Percentiles rank a stretch among this genome's conserved stretches.
These are phyloP conservation scores for Botia almorhae DNA, from an alignment of 2,797 vertebrate genomes.

Conservation along the genomic window DNA sequence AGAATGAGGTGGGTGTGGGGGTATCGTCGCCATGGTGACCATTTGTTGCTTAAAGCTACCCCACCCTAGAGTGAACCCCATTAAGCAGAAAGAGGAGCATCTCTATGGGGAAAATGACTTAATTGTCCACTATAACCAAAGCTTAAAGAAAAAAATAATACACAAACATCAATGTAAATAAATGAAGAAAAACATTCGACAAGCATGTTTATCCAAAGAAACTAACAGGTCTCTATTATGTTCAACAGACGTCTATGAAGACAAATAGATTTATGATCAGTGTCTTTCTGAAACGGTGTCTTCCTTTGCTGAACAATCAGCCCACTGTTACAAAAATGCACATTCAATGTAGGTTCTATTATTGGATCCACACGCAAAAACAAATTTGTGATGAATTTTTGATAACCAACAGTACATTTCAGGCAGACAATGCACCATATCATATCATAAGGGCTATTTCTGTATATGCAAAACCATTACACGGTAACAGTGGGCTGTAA, in stretches of 20 bases:
- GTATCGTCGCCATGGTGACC: constrained; percentile 47
- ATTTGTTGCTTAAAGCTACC: constrained; percentile 42
- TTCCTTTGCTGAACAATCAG: background rate
- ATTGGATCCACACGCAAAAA: background rate
- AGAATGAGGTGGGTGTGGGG: constrained; percentile 39
- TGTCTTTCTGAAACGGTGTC: background rate
- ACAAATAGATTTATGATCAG: background rate
- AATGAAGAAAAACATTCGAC: background rate
- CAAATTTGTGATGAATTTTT: constrained; percentile 5
- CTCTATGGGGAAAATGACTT: constrained; percentile 25
- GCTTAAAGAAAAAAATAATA: constrained; percentile 19
- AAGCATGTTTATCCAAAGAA: background rate
- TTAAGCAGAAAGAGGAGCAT: constrained; percentile 42
- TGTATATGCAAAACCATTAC: constrained; percentile 54
- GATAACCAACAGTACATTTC: constrained; percentile 16
- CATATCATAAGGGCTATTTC: constrained; percentile 32
- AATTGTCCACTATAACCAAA: constrained; percentile 18
- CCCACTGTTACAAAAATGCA: background rate
- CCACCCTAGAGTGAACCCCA: constrained; percentile 45
- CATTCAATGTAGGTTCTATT: background rate
- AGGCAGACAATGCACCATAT: constrained; percentile 11
- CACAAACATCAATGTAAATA: background rate
- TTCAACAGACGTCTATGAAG: background rate
- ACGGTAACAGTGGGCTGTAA: background rate
- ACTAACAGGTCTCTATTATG: background rate